Evolutionary conservation across 2,888 invertebrate species (phyloP).

Genomic region (Exocentrus adspersus): DNA sequence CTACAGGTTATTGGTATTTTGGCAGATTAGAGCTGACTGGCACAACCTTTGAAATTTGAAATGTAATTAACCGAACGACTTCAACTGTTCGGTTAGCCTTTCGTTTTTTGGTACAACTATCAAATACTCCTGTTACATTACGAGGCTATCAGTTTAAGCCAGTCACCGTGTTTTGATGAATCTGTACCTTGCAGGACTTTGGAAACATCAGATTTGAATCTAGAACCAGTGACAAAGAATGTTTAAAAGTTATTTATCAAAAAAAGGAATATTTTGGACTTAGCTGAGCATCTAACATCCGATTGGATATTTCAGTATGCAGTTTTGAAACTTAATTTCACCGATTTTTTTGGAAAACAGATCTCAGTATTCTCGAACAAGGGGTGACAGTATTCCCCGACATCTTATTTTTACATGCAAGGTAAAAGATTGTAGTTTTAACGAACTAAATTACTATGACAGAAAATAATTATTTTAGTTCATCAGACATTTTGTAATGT

Average conservation of each 20-base stretch:
- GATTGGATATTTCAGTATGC: constrained; percentile 27
- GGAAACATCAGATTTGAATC: background rate
- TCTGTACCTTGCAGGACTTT: background rate
- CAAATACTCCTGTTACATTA: no score
- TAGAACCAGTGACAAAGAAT: background rate
- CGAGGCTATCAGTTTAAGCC: no score
- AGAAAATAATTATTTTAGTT: background rate
- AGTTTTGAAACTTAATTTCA: constrained; percentile 22
- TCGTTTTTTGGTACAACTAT: no score
- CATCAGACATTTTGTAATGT: no score
- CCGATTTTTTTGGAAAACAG: constrained; percentile 40
- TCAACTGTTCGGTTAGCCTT: no score
- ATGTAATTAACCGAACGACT: no score
- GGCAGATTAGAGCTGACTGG: no score
- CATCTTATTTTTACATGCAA: constrained; percentile 27
- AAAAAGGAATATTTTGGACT: constrained; percentile 41
- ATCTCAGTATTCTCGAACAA: constrained; percentile 41
- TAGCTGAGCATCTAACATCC: constrained; percentile 30
- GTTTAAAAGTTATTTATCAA: constrained; percentile 30
- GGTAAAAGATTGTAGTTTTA: constrained; percentile 30
- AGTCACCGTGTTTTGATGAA: no score
- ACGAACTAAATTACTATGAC: constrained; percentile 30
- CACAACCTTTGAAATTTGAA: no score
- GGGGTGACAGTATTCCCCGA: constrained; percentile 21
- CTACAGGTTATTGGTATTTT: no score